Base-by-base conservation (phyloP, 2,113 vertebrate genomes). In the Trochalopteron elliotii region DNA sequence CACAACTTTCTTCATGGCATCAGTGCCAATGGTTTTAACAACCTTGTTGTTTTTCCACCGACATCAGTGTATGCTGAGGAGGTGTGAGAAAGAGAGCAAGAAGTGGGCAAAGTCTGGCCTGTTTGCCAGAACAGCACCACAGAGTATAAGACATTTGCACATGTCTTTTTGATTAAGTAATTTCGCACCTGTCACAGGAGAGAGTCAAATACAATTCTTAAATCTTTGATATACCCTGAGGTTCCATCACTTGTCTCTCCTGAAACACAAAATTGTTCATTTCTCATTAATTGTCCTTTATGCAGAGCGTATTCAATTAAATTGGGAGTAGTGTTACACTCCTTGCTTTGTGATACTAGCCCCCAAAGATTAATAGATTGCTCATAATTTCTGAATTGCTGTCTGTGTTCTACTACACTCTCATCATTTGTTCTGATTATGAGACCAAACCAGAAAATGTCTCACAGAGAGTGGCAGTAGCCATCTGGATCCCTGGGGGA, bases 251-350 rank as follows among this genome's bases (percentile, higher is more conserved):
- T 95, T 96, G 76, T 89, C 94, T 96, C 96, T 96, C 91, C 94
- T 96, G 96, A 97, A 97, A 97, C 93, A 97, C 92, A 94, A 97
- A 97, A 93, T 93, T 94, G 94, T 97, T 95, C 84, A 67, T 97
- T 98, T 98, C 96, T 97, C 97, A 97, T 97, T 97, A 97, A 95
- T 84, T 96, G 95, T 95, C 94, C 97, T 96, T 97, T 97, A 95
- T 90, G 83, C 24, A 74, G 80, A 96, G 95, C 89, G 63, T 97
- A 97, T 98, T 87, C 97, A 97, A 97, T 98, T 98, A 97, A 96
- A 94, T 45, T 81, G 86, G 95, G 97, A 98, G 78, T 86, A 89
- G 81, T 88, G 96, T 96, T 97, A 82, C 86, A 91, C 87, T 97
- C 97, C 97, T 97, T 97, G 96, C 87, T 97, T 96, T 93, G 95